Evolutionary conservation across 2,113 vertebrate genomes (phyloP), one percentile per base, ranked within the genome.

Genomic region (Polypterus bichir): DNA sequence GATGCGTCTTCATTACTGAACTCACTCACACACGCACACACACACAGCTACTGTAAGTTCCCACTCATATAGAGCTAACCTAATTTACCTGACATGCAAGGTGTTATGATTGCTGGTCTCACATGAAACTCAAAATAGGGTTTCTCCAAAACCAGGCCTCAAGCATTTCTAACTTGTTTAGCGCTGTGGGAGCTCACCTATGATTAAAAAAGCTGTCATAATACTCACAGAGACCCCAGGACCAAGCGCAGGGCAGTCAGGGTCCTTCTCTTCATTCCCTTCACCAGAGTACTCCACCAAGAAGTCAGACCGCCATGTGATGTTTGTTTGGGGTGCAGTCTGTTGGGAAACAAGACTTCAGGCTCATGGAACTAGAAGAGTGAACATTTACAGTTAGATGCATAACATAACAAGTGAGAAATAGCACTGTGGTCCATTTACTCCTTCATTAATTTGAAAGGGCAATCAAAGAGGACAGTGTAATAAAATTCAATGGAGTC

Each of bases 251-350:
- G 87, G 87, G 66, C 87, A 89, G 3, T 68, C 4, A 0, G 87
- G 85, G 54, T 87, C 86, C 0, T 66, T 9, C 1, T 59, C 66
- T 0, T 64, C 44, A 4, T 66, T 60, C 45, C 87, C 86, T 69
- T 88, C 86, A 48, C 87, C 87, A 1, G 65, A 83, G 74, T 87
- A 81, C 65, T 88, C 87, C 1, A 88, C 76, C 0, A 89, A 75
- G 72, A 89, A 87, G 57, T 73, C 82, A 1, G 84, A 77, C 0
- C 83, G 80, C 0, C 64, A 56, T 0, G 79, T 74, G 47, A 79
- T 80, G 1, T 83, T 85, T 6, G 79, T 76, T 60, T 83, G 62
- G 0, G 80, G 76, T 0, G 85, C 81, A 4, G 79, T 81, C 83
- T 87, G 49, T 5, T 4, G 51, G 54, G 11, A 53, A 47, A 5